Percentiles rank a stretch among this genome's conserved stretches.
These are phyloP conservation scores for Crotalus viridis DNA, from an alignment of 2,113 vertebrate species.

Conservation along the genomic window DNA sequence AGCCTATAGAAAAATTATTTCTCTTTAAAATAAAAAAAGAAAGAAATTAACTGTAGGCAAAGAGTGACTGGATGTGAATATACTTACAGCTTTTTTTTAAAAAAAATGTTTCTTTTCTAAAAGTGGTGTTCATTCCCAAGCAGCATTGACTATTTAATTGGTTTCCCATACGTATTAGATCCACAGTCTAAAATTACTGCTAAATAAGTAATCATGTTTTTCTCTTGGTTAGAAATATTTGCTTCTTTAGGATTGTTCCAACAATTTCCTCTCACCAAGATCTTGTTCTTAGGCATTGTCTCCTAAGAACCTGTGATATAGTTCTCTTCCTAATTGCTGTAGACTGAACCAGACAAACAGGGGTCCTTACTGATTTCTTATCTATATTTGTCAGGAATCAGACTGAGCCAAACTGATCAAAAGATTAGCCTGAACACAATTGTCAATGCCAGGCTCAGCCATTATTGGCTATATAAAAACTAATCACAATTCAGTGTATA, in stretches of 20 bases:
- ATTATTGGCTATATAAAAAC: neutral
- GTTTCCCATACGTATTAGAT: neutral
- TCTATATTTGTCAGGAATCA: constrained; percentile 2
- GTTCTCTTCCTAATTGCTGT: constrained; percentile 16
- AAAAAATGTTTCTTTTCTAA: neutral
- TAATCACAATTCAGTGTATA: neutral
- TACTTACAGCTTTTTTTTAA: neutral
- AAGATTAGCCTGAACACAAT: neutral
- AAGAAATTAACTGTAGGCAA: neutral
- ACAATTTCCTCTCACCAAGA: neutral
- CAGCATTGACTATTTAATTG: neutral
- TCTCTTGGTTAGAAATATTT: neutral
- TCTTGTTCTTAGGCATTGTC: neutral
- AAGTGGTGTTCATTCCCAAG: neutral
- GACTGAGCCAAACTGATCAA: neutral
- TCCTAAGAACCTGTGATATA: neutral
- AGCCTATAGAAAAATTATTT: neutral
- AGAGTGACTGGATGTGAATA: neutral
- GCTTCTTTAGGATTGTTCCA: neutral
- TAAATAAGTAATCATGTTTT: neutral
- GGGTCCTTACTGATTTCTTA: constrained; percentile 23
- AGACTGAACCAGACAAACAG: constrained; percentile 22
- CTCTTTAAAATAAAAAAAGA: neutral
- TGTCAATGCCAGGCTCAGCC: neutral
- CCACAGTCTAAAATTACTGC: neutral